A percentile compares a stretch with the other conserved stretches of the same genome.
phyloP scores from a whole-genome alignment of 2,797 vertebrate genomes.

The Anas flavirostris region DNA sequence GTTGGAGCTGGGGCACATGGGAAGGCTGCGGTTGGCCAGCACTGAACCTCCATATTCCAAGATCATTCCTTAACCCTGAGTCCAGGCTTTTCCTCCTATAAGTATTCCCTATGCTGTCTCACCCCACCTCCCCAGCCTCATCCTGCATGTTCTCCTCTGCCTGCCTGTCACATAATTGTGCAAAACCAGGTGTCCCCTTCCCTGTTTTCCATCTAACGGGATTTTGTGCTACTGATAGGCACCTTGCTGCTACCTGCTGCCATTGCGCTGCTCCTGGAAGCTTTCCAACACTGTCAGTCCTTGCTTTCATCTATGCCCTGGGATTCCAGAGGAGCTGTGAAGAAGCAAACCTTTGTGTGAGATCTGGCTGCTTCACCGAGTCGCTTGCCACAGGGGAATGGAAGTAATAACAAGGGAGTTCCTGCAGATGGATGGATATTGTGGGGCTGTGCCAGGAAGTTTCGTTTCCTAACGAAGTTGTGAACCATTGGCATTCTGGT shows the following conservation, averaged over 20 bases:
- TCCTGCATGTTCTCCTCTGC: neutral
- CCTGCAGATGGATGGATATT: conserved; percentile 36
- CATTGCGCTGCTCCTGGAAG: neutral
- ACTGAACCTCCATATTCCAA: neutral
- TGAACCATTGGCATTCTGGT: neutral
- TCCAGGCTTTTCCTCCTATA: neutral
- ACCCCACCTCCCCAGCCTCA: neutral
- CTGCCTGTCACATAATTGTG: neutral
- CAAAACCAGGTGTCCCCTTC: neutral
- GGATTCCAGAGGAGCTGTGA: conserved; percentile 27
- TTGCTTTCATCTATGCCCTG: neutral
- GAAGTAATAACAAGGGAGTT: conserved; percentile 58
- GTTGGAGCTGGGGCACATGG: neutral
- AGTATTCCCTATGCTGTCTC: neutral
- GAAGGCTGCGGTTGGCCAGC: neutral
- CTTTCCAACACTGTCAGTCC: conserved; percentile 20
- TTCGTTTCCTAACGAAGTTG: conserved; percentile 32
- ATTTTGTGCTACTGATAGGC: neutral
- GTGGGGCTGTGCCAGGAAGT: conserved; percentile 35
- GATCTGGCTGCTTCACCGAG: conserved; percentile 44
- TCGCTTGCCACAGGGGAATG: conserved; percentile 25
- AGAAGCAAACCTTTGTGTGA: conserved; percentile 54
- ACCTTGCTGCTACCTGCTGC: neutral
- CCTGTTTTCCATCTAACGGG: rapidly evolving
- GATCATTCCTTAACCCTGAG: neutral